Percentiles rank a stretch among this genome's conserved stretches.
Evolutionary conservation across 2,888 invertebrate species (phyloP).

Genomic region (Cryptophagus acutangulus): DNA sequence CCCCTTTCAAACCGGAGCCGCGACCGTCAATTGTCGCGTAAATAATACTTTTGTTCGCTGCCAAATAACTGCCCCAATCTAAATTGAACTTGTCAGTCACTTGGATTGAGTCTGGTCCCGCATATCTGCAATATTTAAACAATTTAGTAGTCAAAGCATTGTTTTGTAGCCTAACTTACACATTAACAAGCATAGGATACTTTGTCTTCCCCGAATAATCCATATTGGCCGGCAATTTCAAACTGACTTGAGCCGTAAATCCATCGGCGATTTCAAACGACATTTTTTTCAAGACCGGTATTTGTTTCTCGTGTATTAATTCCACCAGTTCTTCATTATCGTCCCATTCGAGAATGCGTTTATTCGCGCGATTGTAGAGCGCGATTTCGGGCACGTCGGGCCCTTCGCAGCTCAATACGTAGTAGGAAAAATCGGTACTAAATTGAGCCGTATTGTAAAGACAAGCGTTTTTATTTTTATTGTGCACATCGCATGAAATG

Average conservation of each 20-base stretch:
- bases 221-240: conserved; percentile 70
- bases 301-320: conserved; percentile 48
- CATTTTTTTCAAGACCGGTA: conserved; percentile 59
- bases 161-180: too few species aligned
- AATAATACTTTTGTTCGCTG: conserved; percentile 77
- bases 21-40: conserved; percentile 87
- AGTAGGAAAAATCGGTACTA: conserved; percentile 62
- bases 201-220: conserved; percentile 62
- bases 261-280: conserved; percentile 62
- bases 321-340: conserved; percentile 55
- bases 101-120: conserved; percentile 83
- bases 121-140: conserved; percentile 73
- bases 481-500: conserved; percentile 66
- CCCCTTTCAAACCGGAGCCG: conserved; percentile 83
- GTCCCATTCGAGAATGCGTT: conserved; percentile 58
- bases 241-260: conserved; percentile 66
- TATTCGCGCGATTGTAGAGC: conserved; percentile 54
- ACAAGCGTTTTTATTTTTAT: conserved; percentile 53
- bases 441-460: conserved; percentile 66
- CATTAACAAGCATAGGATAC: conserved; percentile 78
- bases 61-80: conserved; percentile 85
- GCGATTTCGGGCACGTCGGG: conserved; percentile 74
- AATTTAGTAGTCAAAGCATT: conserved; percentile 8
- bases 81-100: conserved; percentile 77
- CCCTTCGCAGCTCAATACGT: conserved; percentile 75